phyloP scores from a whole-genome alignment of 2,113 vertebrate genomes.

The Marcusenius ussheri region DNA sequence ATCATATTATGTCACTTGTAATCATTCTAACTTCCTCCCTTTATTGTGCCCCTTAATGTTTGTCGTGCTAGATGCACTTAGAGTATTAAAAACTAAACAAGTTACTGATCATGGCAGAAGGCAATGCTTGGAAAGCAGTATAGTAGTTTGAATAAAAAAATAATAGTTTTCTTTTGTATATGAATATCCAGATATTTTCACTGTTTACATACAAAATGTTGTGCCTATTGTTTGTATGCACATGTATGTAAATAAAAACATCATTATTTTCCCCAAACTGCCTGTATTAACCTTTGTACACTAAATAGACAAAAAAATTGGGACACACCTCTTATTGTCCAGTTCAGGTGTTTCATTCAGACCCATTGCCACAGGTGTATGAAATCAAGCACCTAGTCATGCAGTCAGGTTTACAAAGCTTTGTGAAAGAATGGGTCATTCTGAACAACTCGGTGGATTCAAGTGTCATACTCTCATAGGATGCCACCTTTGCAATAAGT shows the following conservation, averaged over 20 bases:
- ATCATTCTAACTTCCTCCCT: not conserved
- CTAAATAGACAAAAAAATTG: not conserved
- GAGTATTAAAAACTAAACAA: not conserved
- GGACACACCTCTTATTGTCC: not conserved
- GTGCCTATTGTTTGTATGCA: not conserved
- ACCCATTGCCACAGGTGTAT: not conserved
- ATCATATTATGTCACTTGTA: not conserved
- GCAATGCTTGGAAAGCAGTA: not conserved
- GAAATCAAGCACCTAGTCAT: not conserved
- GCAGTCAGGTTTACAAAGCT: not conserved
- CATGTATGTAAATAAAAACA: not conserved
- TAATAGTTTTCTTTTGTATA: not conserved
- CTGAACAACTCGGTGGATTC: not conserved
- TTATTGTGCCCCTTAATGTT: not conserved
- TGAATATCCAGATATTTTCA: not conserved
- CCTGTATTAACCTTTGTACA: not conserved
- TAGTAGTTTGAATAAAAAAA: not conserved
- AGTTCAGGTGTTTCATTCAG: not conserved
- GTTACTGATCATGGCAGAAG: not conserved
- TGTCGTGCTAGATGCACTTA: not conserved
- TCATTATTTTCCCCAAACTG: not conserved
- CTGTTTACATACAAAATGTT: not conserved
- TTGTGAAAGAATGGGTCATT: not conserved
- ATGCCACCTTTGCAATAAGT: not conserved
- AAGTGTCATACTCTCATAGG: not conserved